Conservation (phyloP, 2,888 invertebrate genomes). For the Graphium colonna region DNA sequence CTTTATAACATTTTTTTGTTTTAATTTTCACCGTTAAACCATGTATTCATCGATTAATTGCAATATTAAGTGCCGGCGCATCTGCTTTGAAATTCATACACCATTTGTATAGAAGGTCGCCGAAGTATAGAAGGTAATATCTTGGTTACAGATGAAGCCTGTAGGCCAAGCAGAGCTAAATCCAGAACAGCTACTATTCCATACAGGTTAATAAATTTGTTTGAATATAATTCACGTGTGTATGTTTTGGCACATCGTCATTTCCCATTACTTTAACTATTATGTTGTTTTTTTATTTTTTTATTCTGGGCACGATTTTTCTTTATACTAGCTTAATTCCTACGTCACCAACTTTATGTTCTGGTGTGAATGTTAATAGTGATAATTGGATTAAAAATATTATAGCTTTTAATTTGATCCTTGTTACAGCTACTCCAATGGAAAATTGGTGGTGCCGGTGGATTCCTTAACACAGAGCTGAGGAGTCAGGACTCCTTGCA, state of each 20-base stretch:
- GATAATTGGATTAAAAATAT: no score
- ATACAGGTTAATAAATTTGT: constrained; percentile 66
- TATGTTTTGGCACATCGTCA: constrained; percentile 11
- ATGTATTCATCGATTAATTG: no score
- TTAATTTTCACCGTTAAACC: no score
- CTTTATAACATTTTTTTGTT: no score
- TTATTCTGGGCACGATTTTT: neutral
- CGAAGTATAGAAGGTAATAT: constrained; percentile 39
- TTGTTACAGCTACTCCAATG: constrained; percentile 79
- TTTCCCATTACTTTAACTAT: neutral
- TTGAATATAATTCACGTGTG: constrained; percentile 20
- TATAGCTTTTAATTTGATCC: constrained; percentile 32
- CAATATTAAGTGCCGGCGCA: no score
- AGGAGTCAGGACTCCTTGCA: constrained; percentile 61
- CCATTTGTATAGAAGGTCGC: neutral
- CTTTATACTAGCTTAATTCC: neutral
- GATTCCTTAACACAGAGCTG: constrained; percentile 79
- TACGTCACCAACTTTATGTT: neutral
- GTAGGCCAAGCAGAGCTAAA: constrained; percentile 79
- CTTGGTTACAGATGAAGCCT: constrained; percentile 78
- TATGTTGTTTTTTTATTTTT: neutral
- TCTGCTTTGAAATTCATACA: neutral
- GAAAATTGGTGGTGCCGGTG: constrained; percentile 81
- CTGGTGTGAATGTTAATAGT: neutral
- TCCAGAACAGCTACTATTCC: constrained; percentile 77